These are phyloP conservation scores for Melanotaenia parkinsoni DNA, from an alignment of 2,797 vertebrate species.

Conservation along the genomic window DNA sequence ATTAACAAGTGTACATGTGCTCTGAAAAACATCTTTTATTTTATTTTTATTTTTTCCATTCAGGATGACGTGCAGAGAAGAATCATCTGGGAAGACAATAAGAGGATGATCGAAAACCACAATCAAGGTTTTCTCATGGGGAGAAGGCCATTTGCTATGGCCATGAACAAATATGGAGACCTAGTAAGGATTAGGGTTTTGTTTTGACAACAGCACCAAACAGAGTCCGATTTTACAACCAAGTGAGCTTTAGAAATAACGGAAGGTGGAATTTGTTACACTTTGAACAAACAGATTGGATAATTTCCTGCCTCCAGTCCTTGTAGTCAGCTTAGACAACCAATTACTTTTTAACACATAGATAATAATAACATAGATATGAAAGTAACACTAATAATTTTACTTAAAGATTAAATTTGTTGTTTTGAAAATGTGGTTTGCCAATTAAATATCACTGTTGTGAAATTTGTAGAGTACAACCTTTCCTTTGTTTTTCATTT, in stretches of 20 bases:
- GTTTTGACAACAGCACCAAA: not conserved
- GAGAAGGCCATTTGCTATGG: conserved; percentile 74
- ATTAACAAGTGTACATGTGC: not conserved
- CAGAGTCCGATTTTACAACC: not conserved
- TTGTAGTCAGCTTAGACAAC: not conserved
- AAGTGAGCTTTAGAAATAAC: not conserved
- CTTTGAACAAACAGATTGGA: not conserved
- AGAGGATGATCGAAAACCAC: conserved; percentile 74
- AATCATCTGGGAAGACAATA: conserved; percentile 81
- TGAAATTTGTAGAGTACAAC: not conserved
- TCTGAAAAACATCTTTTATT: not conserved
- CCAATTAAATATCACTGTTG: not conserved
- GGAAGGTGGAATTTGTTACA: not conserved
- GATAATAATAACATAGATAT: not conserved
- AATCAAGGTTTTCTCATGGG: conserved; percentile 74
- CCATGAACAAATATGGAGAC: conserved; percentile 86
- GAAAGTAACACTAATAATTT: not conserved
- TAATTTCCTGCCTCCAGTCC: not conserved
- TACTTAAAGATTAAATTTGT: not conserved
- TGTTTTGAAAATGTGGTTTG: not conserved
- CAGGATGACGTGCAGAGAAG: conserved; percentile 75
- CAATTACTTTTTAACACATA: not conserved
- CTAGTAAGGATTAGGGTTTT: conserved; percentile 65
- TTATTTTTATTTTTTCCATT: conserved; percentile 17
- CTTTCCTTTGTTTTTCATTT: conserved; percentile 1